Base-by-base conservation (phyloP, 2,888 invertebrate genomes). In the Trichacis sp. region DNA sequence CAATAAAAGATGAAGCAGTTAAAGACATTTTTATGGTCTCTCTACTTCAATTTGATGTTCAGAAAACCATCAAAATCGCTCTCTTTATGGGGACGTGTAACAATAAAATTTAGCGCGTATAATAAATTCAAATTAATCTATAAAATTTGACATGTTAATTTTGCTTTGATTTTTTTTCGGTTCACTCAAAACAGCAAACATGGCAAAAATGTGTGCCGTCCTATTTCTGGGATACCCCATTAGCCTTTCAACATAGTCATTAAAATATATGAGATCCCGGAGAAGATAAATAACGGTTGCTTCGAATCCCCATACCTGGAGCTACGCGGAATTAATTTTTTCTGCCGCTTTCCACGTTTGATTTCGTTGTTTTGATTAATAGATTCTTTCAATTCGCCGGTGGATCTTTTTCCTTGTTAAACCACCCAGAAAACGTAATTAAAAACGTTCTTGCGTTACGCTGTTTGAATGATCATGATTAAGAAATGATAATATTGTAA, bases 191-290 rank as follows among this genome's bases (percentile, higher is more conserved):
- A 19, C 49, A 56, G 52, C 60, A 60, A 45, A 52, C 36, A 43
- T 59, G 55, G 53, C 48, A 59, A 67, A 63, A 62, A 14, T 36
- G 52, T 48, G 49, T 52, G 40, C 49, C 14, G 48, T 49, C 54
- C 43, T 15, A 17, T 48, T 68, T 68, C 61, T 45, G 52, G 33
- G 30, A 18, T 61, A 51, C 50, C 64, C 64, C 51, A 64, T 68
- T 64, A 68, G 61, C 46, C 68, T 64, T 64, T 64, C 64, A 62
- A 47, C 61, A n/a, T n/a, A 55, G 64, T 68, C 58, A 61, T 68
- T 68, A 68, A 64, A 53, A 61, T 57, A 60, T 61, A 68, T 53
- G 64, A 64, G 64, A 63, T 64, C 61, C 58, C 36, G 57, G 36
- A 54, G 61, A 58, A 64, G 61, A 68, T 68, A 64, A 68, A 64